Evolutionary conservation across 2,113 vertebrate species (phyloP).

Genomic region (Mesoclemmys tuberculata): DNA sequence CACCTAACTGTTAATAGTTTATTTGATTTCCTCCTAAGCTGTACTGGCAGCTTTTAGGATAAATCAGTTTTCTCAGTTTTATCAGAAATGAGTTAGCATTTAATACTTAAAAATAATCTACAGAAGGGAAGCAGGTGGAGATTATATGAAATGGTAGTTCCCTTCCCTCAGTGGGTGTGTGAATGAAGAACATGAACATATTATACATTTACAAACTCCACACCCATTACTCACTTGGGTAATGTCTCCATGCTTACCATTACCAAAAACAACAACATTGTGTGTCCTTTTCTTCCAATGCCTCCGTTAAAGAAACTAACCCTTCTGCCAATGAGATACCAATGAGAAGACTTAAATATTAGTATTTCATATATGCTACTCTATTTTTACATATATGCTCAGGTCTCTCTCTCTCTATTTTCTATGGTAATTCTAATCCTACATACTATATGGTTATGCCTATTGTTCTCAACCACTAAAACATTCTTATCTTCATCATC

Average conservation of each 20-base stretch:
- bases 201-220: not conserved
- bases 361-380: not conserved
- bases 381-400: not conserved
- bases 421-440: not conserved
- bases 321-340: not conserved
- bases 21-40: constrained; percentile 42
- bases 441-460: not conserved
- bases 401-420: not conserved
- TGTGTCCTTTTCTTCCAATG: not conserved
- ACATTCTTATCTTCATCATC: not conserved
- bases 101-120: not conserved
- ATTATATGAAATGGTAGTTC: not conserved
- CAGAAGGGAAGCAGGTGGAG: not conserved
- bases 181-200: not conserved
- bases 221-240: not conserved
- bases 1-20: constrained; percentile 24
- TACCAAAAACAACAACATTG: not conserved
- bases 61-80: not conserved
- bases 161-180: not conserved
- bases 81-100: not conserved
- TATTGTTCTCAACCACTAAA: not conserved
- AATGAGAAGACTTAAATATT: not conserved
- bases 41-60: not conserved
- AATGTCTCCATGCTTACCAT: not conserved
- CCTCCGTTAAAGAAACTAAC: not conserved